Percentiles rank a stretch among this genome's conserved stretches.
These are phyloP conservation scores for Aegithalos caudatus DNA, from an alignment of 2,113 vertebrate genomes.

Conservation along the genomic window DNA sequence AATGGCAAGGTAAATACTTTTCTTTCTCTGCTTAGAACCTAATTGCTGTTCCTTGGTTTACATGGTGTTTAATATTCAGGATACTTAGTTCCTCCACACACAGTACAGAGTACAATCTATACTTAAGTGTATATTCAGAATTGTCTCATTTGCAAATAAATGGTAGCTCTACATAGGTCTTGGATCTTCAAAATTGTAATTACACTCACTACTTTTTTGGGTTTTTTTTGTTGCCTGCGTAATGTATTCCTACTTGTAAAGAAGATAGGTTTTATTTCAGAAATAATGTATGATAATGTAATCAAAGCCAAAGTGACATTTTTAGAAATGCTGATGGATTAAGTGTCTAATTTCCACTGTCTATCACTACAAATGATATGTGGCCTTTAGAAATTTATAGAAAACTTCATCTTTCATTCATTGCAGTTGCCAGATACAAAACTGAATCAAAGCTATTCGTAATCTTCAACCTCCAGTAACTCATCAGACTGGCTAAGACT, in stretches of 20 bases:
- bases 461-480: neutral
- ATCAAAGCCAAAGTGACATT: neutral
- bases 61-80: neutral
- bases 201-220: neutral
- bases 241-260: neutral
- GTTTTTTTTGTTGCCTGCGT: neutral
- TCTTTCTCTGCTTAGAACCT: neutral
- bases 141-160: conserved; percentile 7
- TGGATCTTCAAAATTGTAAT: neutral
- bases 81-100: neutral
- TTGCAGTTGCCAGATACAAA: neutral
- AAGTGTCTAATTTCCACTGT: neutral
- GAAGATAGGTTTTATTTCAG: neutral
- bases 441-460: neutral
- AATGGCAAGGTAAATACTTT: neutral
- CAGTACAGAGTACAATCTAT: neutral
- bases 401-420: neutral
- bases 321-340: neutral
- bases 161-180: neutral
- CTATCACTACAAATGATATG: neutral
- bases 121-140: neutral
- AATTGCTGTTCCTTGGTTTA: neutral
- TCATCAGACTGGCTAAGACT: neutral
- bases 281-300: neutral
- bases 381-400: neutral